A percentile compares a stretch with the other conserved stretches of the same genome.
phyloP scores from a whole-genome alignment of 1,140 invertebrate genomes.

The Episyrphus balteatus region DNA sequence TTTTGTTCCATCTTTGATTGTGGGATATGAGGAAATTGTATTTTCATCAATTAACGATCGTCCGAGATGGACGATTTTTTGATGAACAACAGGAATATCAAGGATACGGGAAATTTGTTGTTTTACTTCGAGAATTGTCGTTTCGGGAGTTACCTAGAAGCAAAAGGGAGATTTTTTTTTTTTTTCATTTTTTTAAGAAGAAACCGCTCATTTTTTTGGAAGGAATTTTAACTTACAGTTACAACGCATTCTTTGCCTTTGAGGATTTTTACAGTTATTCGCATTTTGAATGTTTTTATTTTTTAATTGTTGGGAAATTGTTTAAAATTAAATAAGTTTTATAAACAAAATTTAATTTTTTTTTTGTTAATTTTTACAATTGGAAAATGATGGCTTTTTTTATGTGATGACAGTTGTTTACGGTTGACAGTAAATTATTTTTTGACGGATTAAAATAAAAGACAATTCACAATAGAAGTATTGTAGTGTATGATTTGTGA shows the following conservation, averaged over 20 bases:
- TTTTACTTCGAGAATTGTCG: conserved; percentile 40
- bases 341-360: too few relatives aligned
- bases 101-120: conserved; percentile 37
- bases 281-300: conserved; percentile 25
- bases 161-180: background rate
- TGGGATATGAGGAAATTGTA: conserved; percentile 37
- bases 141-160: conserved; percentile 25
- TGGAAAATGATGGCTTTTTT: too few relatives aligned
- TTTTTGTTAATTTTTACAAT: too few relatives aligned
- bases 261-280: conserved; percentile 40
- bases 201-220: background rate
- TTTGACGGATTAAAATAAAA: too few relatives aligned
- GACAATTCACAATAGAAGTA: too few relatives aligned
- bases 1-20: conserved; percentile 42
- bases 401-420: too few relatives aligned
- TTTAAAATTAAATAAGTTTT: too few relatives aligned
- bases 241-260: conserved; percentile 39
- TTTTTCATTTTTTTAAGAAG: background rate
- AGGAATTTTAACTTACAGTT: conserved; percentile 35
- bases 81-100: conserved; percentile 38
- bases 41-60: conserved; percentile 40
- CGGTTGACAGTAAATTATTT: too few relatives aligned
- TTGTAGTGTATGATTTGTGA: too few relatives aligned
- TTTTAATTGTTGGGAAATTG: background rate
- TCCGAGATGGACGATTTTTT: conserved; percentile 39